phyloP scores from a whole-genome alignment of 1,140 invertebrate genomes.

The Drosophila rhopaloa region DNA sequence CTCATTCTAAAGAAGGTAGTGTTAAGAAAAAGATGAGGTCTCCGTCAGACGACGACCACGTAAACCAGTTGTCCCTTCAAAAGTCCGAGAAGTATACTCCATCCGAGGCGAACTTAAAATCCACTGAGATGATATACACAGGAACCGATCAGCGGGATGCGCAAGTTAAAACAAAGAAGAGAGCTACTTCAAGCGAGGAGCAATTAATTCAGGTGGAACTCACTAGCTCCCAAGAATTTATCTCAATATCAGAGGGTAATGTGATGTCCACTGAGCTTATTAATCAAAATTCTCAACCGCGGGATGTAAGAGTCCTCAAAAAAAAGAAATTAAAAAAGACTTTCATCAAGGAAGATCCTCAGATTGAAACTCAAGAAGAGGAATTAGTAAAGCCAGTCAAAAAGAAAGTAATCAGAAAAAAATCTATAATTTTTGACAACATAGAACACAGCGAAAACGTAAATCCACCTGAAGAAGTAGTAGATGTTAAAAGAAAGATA shows the following conservation, averaged over 20 bases:
- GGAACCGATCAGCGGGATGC: background rate
- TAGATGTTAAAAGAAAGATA: slow-evolving; percentile 2
- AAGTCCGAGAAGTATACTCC: background rate
- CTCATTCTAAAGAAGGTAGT: background rate
- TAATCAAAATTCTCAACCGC: background rate
- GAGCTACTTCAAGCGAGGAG: background rate
- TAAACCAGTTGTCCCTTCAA: too few relatives aligned
- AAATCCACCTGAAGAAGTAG: background rate
- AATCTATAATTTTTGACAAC: background rate
- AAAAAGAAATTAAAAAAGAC: slow-evolving; percentile 21
- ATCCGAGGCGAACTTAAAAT: too few relatives aligned
- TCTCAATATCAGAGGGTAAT: background rate
- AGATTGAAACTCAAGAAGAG: slow-evolving; percentile 1
- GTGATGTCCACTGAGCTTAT: background rate
- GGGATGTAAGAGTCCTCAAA: slow-evolving; percentile 2
- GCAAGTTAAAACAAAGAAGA: background rate
- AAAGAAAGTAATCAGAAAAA: slow-evolving; percentile 14
- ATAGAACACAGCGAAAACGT: background rate
- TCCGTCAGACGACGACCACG: background rate
- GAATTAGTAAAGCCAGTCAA: slow-evolving; percentile 2
- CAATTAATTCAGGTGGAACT: background rate
- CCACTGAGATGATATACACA: background rate
- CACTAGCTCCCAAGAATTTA: slow-evolving; percentile 5
- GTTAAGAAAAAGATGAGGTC: background rate
- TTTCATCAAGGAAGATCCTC: background rate